Evolutionary conservation across 35 echinoderm and acorn worm species (phyloP).

Genomic region (Diadema setosum): DNA sequence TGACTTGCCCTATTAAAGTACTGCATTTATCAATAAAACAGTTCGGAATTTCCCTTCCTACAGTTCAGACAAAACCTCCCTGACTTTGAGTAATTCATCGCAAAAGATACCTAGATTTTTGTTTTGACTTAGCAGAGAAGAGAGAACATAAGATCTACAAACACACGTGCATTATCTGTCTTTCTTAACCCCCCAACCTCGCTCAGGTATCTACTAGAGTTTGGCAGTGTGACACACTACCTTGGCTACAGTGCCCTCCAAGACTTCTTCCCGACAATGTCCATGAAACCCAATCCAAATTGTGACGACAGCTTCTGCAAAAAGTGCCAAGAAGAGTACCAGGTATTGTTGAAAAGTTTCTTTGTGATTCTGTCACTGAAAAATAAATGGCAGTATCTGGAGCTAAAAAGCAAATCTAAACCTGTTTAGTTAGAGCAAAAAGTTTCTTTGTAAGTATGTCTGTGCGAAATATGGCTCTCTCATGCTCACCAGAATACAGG

Average conservation of each 20-base stretch:
- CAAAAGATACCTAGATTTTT: too few species aligned
- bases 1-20: too few species aligned
- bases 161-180: too few species aligned
- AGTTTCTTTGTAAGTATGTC: background rate
- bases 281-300: constrained; percentile 86
- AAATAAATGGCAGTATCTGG: background rate
- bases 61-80: too few species aligned
- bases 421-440: background rate
- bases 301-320: constrained; percentile 83
- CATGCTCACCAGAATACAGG: background rate
- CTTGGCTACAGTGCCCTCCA: constrained; percentile 87
- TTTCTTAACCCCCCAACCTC: too few species aligned
- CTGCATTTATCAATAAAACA: too few species aligned
- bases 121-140: too few species aligned
- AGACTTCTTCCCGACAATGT: constrained; percentile 99
- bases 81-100: too few species aligned
- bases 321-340: constrained; percentile 71
- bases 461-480: background rate
- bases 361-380: background rate
- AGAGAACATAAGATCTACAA: too few species aligned
- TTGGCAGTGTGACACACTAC: constrained; percentile 91
- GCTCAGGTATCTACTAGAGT: constrained; percentile 90
- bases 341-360: constrained; percentile 28
- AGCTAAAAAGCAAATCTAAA: background rate
- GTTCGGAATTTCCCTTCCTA: too few species aligned